Evolutionary conservation across 1,140 invertebrate genomes (phyloP).

Genomic region (Leptinotarsa defecta): DNA sequence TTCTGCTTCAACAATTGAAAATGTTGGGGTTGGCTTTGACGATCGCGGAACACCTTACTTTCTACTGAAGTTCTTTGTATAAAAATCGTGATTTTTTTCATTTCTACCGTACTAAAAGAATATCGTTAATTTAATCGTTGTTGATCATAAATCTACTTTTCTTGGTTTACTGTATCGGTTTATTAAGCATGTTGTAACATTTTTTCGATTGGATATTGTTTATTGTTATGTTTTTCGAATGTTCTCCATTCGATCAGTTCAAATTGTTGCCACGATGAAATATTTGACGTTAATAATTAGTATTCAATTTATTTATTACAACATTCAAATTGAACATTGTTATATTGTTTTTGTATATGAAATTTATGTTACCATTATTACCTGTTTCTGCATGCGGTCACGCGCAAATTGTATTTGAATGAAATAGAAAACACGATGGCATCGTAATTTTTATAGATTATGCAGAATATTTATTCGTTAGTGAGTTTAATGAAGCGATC

Average conservation of each 20-base stretch:
- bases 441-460: background rate
- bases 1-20: no score
- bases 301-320: conserved; percentile 7
- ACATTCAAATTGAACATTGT: background rate
- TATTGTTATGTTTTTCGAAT: conserved; percentile 6
- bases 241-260: background rate
- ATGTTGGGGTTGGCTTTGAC: no score
- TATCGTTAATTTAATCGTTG: background rate
- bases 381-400: background rate
- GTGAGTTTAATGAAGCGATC: no score
- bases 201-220: background rate
- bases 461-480: background rate
- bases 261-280: background rate
- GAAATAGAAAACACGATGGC: background rate
- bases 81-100: background rate
- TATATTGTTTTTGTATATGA: background rate
- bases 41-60: no score
- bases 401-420: background rate
- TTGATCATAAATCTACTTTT: background rate
- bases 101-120: background rate
- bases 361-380: conserved; percentile 1
- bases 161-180: background rate
- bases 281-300: background rate
- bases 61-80: no score
- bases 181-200: conserved; percentile 4